Base-by-base conservation (phyloP, 2,113 vertebrate species). In the Aspiorhynchus laticeps region DNA sequence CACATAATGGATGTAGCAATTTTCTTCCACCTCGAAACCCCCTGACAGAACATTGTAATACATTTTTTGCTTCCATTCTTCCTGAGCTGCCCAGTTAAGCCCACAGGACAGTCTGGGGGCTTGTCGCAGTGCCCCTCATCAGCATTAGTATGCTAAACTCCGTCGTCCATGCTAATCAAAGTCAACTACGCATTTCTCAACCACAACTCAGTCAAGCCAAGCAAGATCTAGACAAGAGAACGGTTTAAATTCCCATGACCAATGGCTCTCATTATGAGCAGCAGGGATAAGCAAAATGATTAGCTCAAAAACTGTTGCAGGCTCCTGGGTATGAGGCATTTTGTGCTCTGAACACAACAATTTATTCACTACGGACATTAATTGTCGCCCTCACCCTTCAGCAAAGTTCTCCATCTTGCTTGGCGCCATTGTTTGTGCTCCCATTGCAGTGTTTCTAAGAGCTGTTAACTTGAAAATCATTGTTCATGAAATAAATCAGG, bases 1-100 rank as follows among this genome's bases (percentile, higher is more conserved):
- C 84, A 75, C 74, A 90, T 93, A 91, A 93, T 83, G 90, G 90
- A 94, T 93, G 90, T 92, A 81, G 85, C 84, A 88, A 89, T 93
- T 93, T 92, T 86, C 86, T 80, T 92, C 86, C 87, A 91, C 91
- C 89, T 93, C 88, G 56, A 91, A 90, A 85, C 56, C 33, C 51
- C 78, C 85, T 91, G 90, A 84, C 85, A 89, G 92, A 93, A 92
- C 89, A 85, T 84, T 46, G 89, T 92, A 92, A 93, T 93, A 88
- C 88, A 88, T 90, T 87, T 92, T 90, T 88, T 87, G 82, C 83
- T 41, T 82, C 87, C 61, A 85, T 92, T 93, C 77, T 82, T 91
- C 82, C 90, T 85, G 87, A 85, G 80, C 87, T 88, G 85, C 91
- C 89, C 87, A 87, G 90, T 86, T 85, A 87, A 92, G 86, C 87